A percentile compares a stretch with the other conserved stretches of the same genome.
Evolutionary conservation across 2,113 vertebrate species (phyloP).

Genomic region (Lethenteron camtschaticum): DNA sequence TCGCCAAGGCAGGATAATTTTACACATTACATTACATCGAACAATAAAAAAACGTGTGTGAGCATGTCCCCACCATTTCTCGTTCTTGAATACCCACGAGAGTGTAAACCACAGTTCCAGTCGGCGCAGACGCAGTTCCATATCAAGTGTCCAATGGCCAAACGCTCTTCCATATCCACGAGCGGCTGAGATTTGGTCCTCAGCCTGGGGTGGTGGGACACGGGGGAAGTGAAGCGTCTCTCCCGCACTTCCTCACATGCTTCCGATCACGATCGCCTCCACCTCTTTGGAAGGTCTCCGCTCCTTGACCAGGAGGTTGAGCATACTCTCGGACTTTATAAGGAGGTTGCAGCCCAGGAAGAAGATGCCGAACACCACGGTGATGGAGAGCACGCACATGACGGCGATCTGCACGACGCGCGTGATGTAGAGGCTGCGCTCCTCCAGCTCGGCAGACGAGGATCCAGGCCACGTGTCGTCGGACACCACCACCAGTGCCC

Average conservation of each 20-base stretch:
- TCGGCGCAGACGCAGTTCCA: too few species aligned
- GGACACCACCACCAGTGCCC: conserved; percentile 30
- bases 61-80: too few species aligned
- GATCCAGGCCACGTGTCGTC: conserved; percentile 31
- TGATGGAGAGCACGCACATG: conserved; percentile 92
- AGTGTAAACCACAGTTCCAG: too few species aligned
- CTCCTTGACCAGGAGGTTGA: conserved; percentile 89
- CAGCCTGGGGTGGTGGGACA: too few species aligned
- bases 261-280: conserved; percentile 61
- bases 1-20: too few species aligned
- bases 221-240: not conserved
- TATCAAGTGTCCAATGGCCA: too few species aligned
- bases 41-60: too few species aligned
- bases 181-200: too few species aligned
- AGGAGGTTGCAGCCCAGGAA: conserved; percentile 93
- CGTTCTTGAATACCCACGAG: too few species aligned
- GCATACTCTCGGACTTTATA: conserved; percentile 96
- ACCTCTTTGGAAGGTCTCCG: conserved; percentile 75
- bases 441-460: conserved; percentile 37
- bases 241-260: not conserved
- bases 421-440: conserved; percentile 72
- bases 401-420: conserved; percentile 91
- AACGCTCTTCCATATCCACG: too few species aligned
- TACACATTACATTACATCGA: too few species aligned
- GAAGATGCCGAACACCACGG: conserved; percentile 90